Evolutionary conservation across 2,113 vertebrate species (phyloP), one percentile per base, ranked within the genome.

Genomic region (Misgurnus anguillicaudatus): DNA sequence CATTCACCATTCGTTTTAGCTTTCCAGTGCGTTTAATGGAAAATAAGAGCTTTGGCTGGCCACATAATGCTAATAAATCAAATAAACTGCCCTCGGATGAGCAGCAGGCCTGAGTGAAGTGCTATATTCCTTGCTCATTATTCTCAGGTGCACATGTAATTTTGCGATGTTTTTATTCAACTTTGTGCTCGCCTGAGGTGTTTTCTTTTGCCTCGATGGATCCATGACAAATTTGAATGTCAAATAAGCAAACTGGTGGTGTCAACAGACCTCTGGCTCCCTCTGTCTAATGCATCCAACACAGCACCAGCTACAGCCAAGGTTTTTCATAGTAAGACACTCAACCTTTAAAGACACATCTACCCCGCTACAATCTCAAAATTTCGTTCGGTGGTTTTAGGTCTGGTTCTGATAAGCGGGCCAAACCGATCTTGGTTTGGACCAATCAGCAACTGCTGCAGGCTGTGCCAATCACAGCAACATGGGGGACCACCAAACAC

Each of bases 11-110:
- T 67, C 64, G 74, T 69, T 73, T 75, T 48, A 68, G 62, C 73
- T 63, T 48, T 58, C 64, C 69, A 57, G 69, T 61, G 57, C 8
- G 57, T 79, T 81, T 73, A 73, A 67, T 72, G 65, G 80, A 85
- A 83, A 82, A 79, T 74, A 78, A 81, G 61, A n/a, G 13, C 36
- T 55, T 55, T 51, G 70, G 62, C 61, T 24, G 53, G 45, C 71
- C 71, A 48, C 66, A 82, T 47, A 60, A 72, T 63, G 55, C 31
- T 70, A 66, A 81, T 78, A 81, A 80, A 85, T 81, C 75, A 77
- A 75, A 64, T 1, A 48, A 31, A 57, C 41, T 66, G 17, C 77
- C 58, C 66, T 78, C 77, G 48, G 31, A 45, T 72, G 45, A 64
- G 60, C 42, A 79, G 55, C 48, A 78, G 64, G 55, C 75, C 55